phyloP scores from a whole-genome alignment of 2,797 vertebrate species.

The Scarus forsteni region DNA sequence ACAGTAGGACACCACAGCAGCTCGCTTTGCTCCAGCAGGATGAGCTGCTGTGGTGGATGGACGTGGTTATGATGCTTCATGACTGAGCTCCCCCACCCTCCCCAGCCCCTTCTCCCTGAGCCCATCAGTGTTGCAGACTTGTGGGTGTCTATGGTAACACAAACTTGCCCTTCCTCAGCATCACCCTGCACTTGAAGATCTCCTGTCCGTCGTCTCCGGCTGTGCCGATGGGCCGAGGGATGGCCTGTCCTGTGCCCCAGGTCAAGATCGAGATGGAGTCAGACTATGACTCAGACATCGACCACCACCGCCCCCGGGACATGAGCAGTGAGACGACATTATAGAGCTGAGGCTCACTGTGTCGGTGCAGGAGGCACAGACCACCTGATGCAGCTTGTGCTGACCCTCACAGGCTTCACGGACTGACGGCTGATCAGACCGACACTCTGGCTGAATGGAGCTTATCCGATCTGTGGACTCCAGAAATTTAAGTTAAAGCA shows the following conservation, averaged over 20 bases:
- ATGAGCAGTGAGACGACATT: slow-evolving; percentile 92
- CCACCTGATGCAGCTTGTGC: slow-evolving; percentile 21
- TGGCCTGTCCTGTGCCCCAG: slow-evolving; percentile 89
- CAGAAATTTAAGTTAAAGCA: slow-evolving; percentile 5
- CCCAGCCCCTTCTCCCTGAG: background rate
- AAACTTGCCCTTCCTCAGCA: slow-evolving; percentile 86
- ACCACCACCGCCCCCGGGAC: slow-evolving; percentile 83
- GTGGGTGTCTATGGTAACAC: slow-evolving; percentile 77
- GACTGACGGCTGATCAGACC: background rate
- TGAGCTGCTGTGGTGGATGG: slow-evolving; percentile 12
- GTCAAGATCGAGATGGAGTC: slow-evolving; percentile 98
- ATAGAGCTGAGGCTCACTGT: slow-evolving; percentile 62
- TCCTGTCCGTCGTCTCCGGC: slow-evolving; percentile 94
- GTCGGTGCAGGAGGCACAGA: background rate
- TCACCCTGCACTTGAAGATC: slow-evolving; percentile 98
- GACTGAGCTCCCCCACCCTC: slow-evolving; percentile 21
- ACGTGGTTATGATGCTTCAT: slow-evolving; percentile 1
- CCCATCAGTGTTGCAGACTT: slow-evolving; percentile 39
- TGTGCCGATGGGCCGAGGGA: slow-evolving; percentile 83
- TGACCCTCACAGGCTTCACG: slow-evolving; percentile 6
- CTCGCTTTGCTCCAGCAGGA: background rate
- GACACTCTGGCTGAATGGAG: slow-evolving; percentile 19
- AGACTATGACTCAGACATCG: slow-evolving; percentile 89
- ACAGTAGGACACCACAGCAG: slow-evolving; percentile 11
- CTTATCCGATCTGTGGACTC: slow-evolving; percentile 7